Evolutionary conservation across 1,140 invertebrate species (phyloP).

Genomic region (Pentalonia nigronervosa): DNA sequence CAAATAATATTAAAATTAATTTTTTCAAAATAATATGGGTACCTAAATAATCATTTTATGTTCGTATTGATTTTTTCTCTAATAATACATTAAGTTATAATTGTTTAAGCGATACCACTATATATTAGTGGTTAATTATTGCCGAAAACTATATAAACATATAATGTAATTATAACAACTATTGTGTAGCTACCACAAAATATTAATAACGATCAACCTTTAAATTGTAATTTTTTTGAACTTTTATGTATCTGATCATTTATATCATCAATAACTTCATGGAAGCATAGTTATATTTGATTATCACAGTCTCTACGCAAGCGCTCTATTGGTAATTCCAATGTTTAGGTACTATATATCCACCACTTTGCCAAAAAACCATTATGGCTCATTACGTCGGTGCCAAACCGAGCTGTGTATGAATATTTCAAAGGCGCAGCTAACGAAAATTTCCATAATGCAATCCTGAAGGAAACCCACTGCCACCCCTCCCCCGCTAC

Average conservation of each 20-base stretch:
- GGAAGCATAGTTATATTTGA: slow-evolving; percentile 1
- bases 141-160: background rate
- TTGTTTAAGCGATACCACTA: background rate
- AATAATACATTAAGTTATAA: background rate
- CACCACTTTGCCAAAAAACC: slow-evolving; percentile 37
- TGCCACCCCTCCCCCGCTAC: background rate
- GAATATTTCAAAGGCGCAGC: slow-evolving; percentile 56
- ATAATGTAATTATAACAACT: background rate
- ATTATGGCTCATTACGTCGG: slow-evolving; percentile 29
- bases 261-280: slow-evolving; percentile 9
- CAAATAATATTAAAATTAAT: too few species aligned
- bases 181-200: background rate
- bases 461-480: slow-evolving; percentile 47
- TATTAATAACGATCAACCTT: background rate
- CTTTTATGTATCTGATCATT: background rate
- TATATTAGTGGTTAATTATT: background rate
- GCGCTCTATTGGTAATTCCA: background rate
- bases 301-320: background rate
- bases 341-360: slow-evolving; percentile 15
- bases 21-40: too few species aligned
- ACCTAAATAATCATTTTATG: too few species aligned
- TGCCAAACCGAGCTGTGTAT: slow-evolving; percentile 35
- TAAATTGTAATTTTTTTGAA: background rate
- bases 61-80: too few species aligned
- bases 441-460: slow-evolving; percentile 56